These are phyloP conservation scores for Gadopsis marmoratus DNA, from an alignment of 2,797 vertebrate genomes.

Conservation along the genomic window DNA sequence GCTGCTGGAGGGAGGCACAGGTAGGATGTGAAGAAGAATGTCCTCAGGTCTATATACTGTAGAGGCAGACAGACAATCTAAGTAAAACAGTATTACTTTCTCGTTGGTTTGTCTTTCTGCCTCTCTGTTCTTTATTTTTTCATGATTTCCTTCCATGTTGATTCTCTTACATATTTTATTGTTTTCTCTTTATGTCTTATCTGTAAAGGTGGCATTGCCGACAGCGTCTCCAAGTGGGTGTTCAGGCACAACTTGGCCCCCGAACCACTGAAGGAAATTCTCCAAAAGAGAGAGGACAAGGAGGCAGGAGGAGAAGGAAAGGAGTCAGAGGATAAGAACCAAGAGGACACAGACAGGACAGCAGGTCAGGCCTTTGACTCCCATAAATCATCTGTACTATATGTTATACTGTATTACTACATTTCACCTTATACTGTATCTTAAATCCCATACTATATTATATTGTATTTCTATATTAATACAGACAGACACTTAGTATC, in stretches of 20 bases:
- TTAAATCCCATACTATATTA: too few species aligned
- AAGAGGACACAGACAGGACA: slow-evolving; percentile 68
- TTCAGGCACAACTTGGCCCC: slow-evolving; percentile 92
- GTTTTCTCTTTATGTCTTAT: neutral
- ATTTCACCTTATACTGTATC: too few species aligned
- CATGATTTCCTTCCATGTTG: neutral
- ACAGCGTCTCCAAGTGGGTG: slow-evolving; percentile 95
- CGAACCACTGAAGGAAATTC: slow-evolving; percentile 84
- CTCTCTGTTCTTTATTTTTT: neutral
- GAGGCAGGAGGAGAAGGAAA: slow-evolving; percentile 46
- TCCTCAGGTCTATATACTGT: neutral
- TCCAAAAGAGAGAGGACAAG: slow-evolving; percentile 69
- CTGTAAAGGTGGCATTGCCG: slow-evolving; percentile 91
- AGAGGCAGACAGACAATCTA: neutral
- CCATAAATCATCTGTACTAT: neutral
- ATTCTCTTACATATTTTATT: neutral
- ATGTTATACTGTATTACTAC: too few species aligned
- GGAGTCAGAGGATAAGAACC: slow-evolving; percentile 60
- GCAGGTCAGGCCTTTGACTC: slow-evolving; percentile 30
- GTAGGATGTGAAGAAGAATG: slow-evolving; percentile 71
- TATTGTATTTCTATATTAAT: too few species aligned
- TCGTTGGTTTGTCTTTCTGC: neutral
- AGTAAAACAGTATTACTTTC: neutral
- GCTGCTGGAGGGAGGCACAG: slow-evolving; percentile 93
- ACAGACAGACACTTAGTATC: too few species aligned